phyloP scores from a whole-genome alignment of 1,140 invertebrate genomes.

The Ladona fulva region DNA sequence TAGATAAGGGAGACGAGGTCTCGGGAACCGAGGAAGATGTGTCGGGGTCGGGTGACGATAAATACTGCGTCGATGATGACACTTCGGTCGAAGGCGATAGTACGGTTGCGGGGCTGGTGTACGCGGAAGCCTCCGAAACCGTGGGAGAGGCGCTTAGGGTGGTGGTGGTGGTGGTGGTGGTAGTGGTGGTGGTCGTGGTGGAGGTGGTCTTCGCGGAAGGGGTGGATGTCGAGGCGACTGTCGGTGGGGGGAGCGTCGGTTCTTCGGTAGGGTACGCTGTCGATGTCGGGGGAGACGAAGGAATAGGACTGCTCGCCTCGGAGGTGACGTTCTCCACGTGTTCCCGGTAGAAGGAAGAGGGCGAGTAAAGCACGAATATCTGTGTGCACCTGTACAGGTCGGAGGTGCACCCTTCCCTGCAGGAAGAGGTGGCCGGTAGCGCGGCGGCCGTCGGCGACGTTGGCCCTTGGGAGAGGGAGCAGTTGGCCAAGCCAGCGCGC shows the following conservation, averaged over 20 bases:
- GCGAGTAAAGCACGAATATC: constrained; percentile 69
- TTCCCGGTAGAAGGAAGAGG: constrained; percentile 17
- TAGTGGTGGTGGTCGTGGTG: constrained; percentile 21
- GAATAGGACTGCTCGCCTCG: constrained; percentile 28
- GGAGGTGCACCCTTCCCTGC: constrained; percentile 78
- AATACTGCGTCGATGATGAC: neutral
- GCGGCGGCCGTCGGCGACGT: neutral
- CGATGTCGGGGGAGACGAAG: neutral
- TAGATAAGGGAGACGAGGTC: neutral
- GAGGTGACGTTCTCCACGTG: neutral
- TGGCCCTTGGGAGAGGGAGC: constrained; percentile 48
- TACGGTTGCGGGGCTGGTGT: neutral
- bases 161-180: neutral
- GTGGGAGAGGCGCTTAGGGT: neutral
- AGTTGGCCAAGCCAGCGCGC: constrained; percentile 66
- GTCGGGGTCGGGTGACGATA: neutral
- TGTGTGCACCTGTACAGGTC: constrained; percentile 78
- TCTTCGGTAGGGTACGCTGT: neutral
- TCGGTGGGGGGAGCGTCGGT: neutral
- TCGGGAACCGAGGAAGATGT: neutral
- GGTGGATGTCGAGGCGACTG: neutral
- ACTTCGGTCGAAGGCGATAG: neutral
- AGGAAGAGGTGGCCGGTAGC: constrained; percentile 46
- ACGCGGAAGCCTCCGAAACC: neutral
- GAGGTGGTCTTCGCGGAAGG: neutral